Conservation (phyloP, 2,888 invertebrate genomes). For the Philhelius pedissequus region DNA sequence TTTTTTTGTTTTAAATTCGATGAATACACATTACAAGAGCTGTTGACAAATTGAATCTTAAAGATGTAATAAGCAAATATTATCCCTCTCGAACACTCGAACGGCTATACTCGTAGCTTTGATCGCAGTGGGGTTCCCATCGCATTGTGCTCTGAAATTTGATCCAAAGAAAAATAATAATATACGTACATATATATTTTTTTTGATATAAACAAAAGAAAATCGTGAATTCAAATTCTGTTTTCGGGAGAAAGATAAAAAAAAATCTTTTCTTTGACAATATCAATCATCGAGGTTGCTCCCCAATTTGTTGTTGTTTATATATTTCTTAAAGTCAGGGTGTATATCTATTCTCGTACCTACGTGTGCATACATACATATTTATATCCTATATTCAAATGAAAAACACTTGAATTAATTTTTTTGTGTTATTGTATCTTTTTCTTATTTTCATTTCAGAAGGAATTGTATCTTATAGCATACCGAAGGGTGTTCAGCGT, state of each 20-base stretch:
- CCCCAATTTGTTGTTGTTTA: background rate
- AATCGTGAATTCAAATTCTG: constrained; percentile 24
- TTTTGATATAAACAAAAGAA: constrained; percentile 49
- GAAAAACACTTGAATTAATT: constrained; percentile 58
- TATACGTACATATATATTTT: constrained; percentile 31
- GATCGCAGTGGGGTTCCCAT: constrained; percentile 47
- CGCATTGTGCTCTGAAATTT: constrained; percentile 37
- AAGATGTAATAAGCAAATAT: constrained; percentile 60
- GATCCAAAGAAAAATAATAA: constrained; percentile 49
- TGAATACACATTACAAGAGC: constrained; percentile 21
- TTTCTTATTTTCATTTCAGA: constrained; percentile 82
- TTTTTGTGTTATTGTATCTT: constrained; percentile 16
- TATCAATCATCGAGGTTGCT: constrained; percentile 49
- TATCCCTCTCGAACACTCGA: constrained; percentile 17
- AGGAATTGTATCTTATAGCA: constrained; percentile 88
- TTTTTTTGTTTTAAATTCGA: background rate
- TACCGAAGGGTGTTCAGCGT: constrained; percentile 86
- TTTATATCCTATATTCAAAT: background rate
- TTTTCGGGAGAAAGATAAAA: background rate
- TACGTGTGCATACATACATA: background rate
- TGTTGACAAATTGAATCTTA: constrained; percentile 67
- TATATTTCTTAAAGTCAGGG: background rate
- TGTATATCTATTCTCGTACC: constrained; percentile 35
- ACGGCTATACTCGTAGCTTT: constrained; percentile 22
- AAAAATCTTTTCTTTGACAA: constrained; percentile 44